Evolutionary conservation across 2,888 invertebrate genomes (phyloP).

Genomic region (Ectemnius cavifrons): DNA sequence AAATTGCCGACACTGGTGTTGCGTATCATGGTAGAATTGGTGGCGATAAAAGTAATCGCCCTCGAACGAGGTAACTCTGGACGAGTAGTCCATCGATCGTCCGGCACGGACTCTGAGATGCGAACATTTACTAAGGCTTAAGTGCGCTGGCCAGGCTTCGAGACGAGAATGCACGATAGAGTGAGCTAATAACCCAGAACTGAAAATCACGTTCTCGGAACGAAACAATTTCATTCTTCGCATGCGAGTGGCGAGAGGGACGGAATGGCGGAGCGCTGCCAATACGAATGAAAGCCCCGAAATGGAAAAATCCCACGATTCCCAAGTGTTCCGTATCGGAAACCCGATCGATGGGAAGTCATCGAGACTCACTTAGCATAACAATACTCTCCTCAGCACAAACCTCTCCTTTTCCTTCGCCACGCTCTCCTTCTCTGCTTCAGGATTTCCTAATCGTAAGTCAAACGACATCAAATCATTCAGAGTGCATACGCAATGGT

Average conservation of each 20-base stretch:
- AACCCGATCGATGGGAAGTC: constrained; percentile 58
- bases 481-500: constrained; percentile 47
- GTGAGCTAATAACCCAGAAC: constrained; percentile 25
- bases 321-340: constrained; percentile 52
- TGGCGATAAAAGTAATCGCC: constrained; percentile 3
- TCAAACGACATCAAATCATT: constrained; percentile 51
- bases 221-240: constrained; percentile 41
- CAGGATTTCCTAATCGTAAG: constrained; percentile 32
- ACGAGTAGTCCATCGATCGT: background rate
- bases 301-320: constrained; percentile 54
- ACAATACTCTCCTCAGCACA: constrained; percentile 54
- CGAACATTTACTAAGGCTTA: background rate
- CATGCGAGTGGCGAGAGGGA: background rate
- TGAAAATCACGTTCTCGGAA: background rate
- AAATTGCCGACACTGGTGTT: background rate
- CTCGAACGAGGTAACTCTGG: background rate
- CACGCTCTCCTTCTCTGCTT: too few species aligned
- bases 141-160: background rate
- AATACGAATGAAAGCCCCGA: constrained; percentile 39
- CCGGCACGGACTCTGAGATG: background rate
- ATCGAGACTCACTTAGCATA: constrained; percentile 62
- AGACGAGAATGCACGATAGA: constrained; percentile 12
- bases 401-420: constrained; percentile 26
- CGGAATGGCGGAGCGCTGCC: constrained; percentile 27
- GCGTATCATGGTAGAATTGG: background rate